Base-by-base conservation (phyloP, 2,797 vertebrate species). In the Salmo trutta region DNA sequence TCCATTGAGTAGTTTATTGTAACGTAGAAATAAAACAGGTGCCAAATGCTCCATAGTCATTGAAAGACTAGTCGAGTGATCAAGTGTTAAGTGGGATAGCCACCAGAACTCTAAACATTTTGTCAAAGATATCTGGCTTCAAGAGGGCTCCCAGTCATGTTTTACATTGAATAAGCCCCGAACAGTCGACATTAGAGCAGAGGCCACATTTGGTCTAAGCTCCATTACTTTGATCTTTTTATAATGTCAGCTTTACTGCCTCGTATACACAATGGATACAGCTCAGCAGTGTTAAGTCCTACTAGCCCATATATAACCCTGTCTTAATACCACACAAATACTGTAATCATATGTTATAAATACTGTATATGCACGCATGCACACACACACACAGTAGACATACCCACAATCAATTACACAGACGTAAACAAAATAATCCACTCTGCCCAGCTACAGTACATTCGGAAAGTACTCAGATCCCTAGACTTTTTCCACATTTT, bases 191-290 rank as follows among this genome's bases (percentile, higher is more conserved):
- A 72, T 6, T 73, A 70, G 80, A 83, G 76, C 75, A 81, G n/a
- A 62, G 21, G 59, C 78, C 77, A 78, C 79, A 81, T 80, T 77
- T 74, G 70, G 72, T 83, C 81, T 77, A 76, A 84, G 84, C 75
- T 84, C 77, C 76, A 79, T 83, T 84, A 82, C 81, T 80, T 77
- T 76, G 81, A 81, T 73, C 78, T 70, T 76, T 3, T 14, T 66
- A 66, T 31, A 66, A 66, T 66, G 65, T 66, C 27, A 31, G 65
- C 65, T 66, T 31, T 66, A 66, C 24, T 27, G 65, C 24, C 65
- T 31, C 27, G 7, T 66, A 66, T 17, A 66, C 65, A 14, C 24
- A 66, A 31, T 29, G 12, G 27, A 66, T 27, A 66, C 64, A 15
- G 27, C 27, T 66, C 27, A 66, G 64, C 64, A 27, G 27, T 15